Evolutionary conservation across 2,888 invertebrate genomes (phyloP).

Genomic region (Zhengitettix transpicula): DNA sequence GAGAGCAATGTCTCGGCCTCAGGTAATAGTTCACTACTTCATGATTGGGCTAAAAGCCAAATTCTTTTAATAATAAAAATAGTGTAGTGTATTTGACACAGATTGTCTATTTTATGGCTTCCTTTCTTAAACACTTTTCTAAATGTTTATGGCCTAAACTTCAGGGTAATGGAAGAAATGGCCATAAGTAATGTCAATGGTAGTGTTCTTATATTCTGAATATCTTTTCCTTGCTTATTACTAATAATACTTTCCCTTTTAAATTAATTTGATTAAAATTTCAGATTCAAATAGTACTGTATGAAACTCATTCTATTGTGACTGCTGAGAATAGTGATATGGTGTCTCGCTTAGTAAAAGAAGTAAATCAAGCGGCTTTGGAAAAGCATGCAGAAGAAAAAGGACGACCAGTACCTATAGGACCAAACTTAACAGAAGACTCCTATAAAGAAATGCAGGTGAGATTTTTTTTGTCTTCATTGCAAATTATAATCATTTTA

Average conservation of each 20-base stretch:
- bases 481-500: too few species aligned
- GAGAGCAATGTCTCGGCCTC: constrained; percentile 60
- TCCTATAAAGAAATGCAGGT: not conserved
- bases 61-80: too few species aligned
- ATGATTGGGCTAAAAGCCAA: too few species aligned
- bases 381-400: constrained; percentile 42
- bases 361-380: constrained; percentile 51
- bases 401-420: not conserved
- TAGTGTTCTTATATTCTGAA: too few species aligned
- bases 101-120: too few species aligned
- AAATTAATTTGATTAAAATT: constrained; percentile 11
- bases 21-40: constrained; percentile 27
- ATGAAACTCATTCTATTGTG: constrained; percentile 65
- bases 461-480: too few species aligned
- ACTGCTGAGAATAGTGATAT: constrained; percentile 59
- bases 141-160: too few species aligned
- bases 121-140: too few species aligned
- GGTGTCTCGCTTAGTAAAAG: constrained; percentile 46
- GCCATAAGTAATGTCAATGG: too few species aligned
- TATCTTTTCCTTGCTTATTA: too few species aligned
- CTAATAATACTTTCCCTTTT: not conserved
- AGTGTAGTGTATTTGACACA: too few species aligned
- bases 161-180: too few species aligned
- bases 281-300: constrained; percentile 59
- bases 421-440: not conserved